phyloP scores from a whole-genome alignment of 1,140 invertebrate genomes.

The Hydropsyche tenuis region DNA sequence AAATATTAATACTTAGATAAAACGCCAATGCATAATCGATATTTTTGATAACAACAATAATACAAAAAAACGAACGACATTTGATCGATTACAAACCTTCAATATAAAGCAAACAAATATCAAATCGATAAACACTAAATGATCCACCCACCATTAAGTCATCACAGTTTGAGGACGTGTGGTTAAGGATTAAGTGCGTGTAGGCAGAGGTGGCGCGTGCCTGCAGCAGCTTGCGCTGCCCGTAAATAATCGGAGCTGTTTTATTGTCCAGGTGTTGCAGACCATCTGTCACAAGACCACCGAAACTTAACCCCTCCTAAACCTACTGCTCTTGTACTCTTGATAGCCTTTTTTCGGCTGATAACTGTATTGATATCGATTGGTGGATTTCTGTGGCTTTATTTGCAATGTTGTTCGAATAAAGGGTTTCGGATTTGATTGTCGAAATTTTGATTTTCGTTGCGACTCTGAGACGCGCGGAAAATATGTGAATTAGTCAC shows the following conservation, averaged over 20 bases:
- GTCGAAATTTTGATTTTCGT: too few relatives aligned
- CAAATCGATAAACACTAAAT: too few relatives aligned
- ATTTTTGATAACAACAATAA: too few relatives aligned
- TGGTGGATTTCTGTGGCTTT: too few relatives aligned
- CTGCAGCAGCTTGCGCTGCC: constrained; percentile 38
- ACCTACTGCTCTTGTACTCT: not conserved
- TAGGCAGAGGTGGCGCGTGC: constrained; percentile 21
- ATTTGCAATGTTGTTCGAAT: not conserved
- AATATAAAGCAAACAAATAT: too few relatives aligned
- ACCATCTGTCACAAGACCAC: constrained; percentile 38
- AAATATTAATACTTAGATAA: too few relatives aligned
- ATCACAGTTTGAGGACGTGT: not conserved
- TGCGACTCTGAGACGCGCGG: not conserved
- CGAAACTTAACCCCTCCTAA: constrained; percentile 17
- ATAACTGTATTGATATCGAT: too few relatives aligned
- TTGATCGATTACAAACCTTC: too few relatives aligned
- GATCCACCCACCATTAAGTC: too few relatives aligned
- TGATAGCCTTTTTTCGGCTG: not conserved
- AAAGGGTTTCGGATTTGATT: too few relatives aligned
- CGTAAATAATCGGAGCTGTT: constrained; percentile 43
- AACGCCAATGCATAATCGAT: too few relatives aligned
- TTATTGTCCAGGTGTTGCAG: constrained; percentile 43
- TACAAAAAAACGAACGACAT: too few relatives aligned
- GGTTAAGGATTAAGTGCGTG: constrained; percentile 10
- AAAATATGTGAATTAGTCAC: not conserved